Evolutionary conservation across 2,113 vertebrate genomes (phyloP).

Genomic region (Mus pahari): DNA sequence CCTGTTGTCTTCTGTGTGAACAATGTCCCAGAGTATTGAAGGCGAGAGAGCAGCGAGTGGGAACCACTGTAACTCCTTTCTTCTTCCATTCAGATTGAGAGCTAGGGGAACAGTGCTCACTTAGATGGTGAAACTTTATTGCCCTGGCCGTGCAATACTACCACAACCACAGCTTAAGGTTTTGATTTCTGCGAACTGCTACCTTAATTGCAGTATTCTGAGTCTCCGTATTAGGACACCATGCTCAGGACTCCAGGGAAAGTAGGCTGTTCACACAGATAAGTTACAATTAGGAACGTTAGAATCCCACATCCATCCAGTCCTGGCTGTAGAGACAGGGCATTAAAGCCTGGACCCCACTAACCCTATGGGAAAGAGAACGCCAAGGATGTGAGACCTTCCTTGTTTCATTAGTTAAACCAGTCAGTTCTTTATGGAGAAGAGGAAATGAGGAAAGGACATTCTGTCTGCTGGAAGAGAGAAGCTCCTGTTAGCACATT

Average conservation of each 20-base stretch:
- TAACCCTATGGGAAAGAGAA: not conserved
- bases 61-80: not conserved
- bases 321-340: not conserved
- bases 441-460: not conserved
- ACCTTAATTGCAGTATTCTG: not conserved
- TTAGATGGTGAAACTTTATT: not conserved
- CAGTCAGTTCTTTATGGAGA: not conserved
- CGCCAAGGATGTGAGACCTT: not conserved
- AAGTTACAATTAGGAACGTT: not conserved
- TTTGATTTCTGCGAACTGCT: not conserved
- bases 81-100: not conserved
- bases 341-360: not conserved
- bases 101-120: not conserved
- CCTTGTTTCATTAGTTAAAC: not conserved
- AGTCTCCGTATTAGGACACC: not conserved
- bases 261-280: not conserved
- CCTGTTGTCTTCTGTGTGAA: not conserved
- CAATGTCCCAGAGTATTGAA: not conserved
- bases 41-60: not conserved
- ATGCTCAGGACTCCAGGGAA: not conserved
- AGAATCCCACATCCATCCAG: not conserved
- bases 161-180: not conserved
- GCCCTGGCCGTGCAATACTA: not conserved
- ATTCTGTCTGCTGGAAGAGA: not conserved
- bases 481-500: not conserved